These are phyloP conservation scores for Pangasius larnaudii DNA, from an alignment of 2,797 vertebrate species.

Conservation along the genomic window DNA sequence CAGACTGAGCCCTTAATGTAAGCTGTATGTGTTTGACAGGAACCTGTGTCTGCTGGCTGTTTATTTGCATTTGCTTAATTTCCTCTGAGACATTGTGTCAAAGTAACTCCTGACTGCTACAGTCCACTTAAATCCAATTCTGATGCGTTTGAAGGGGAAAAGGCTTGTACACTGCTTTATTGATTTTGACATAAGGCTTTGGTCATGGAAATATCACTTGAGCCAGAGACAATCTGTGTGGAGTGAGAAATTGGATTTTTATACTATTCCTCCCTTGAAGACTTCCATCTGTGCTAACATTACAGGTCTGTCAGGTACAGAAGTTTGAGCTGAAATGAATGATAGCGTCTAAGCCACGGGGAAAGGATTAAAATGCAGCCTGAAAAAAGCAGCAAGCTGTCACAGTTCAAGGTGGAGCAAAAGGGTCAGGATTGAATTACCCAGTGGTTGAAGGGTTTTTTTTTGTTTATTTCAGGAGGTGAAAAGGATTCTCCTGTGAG, in stretches of 20 bases:
- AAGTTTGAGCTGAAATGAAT: conserved; percentile 17
- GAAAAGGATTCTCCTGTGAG: conserved; percentile 7
- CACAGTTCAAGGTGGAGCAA: neutral
- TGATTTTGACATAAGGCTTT: conserved; percentile 51
- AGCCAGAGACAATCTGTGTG: conserved; percentile 27
- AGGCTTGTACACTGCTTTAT: conserved; percentile 23
- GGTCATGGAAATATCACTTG: conserved; percentile 43
- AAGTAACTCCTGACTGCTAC: conserved; percentile 41
- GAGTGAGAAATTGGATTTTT: conserved; percentile 42
- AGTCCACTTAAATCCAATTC: conserved; percentile 7
- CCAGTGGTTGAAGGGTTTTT: neutral
- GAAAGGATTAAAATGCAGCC: conserved; percentile 8
- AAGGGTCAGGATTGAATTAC: neutral
- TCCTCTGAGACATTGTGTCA: conserved; percentile 55
- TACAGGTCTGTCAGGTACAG: conserved; percentile 20
- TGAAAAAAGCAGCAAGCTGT: neutral
- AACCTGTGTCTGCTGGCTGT: conserved; percentile 53
- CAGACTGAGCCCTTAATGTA: neutral
- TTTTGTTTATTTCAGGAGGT: neutral
- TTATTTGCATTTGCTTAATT: conserved; percentile 61
- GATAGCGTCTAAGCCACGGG: neutral
- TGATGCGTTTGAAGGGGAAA: neutral
- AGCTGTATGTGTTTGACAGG: conserved; percentile 46
- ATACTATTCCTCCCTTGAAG: conserved; percentile 31
- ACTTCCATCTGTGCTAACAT: conserved; percentile 38